Percentiles rank a stretch among this genome's conserved stretches.
phyloP scores from a whole-genome alignment of 2,797 vertebrate species.

The Sitta carolinensis region DNA sequence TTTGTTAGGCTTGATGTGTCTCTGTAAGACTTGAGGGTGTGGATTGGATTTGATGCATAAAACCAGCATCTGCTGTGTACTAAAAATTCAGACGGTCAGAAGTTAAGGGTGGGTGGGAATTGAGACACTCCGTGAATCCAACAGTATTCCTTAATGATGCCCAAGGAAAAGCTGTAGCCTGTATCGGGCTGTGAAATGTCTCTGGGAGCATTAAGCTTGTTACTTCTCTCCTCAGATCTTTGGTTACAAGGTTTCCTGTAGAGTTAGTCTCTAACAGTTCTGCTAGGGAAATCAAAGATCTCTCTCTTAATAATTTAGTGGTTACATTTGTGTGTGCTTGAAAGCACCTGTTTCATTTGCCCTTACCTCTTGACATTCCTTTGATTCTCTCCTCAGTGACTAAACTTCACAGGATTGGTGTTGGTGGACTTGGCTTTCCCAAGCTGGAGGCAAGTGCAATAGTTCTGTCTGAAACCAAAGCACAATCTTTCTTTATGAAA shows the following conservation, averaged over 20 bases:
- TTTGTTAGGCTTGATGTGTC: background rate
- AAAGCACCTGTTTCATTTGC: slow-evolving; percentile 72
- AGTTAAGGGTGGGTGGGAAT: background rate
- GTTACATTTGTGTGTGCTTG: slow-evolving; percentile 54
- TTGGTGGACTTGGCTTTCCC: slow-evolving; percentile 40
- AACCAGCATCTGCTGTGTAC: background rate
- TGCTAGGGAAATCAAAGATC: background rate
- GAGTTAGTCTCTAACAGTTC: slow-evolving; percentile 3
- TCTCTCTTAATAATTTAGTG: background rate
- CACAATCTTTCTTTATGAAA: slow-evolving; percentile 64
- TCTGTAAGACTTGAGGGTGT: slow-evolving; percentile 12
- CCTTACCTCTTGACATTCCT: slow-evolving; percentile 65
- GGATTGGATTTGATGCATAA: background rate
- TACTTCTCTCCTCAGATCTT: slow-evolving; percentile 16
- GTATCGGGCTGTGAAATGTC: background rate
- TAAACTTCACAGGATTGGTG: slow-evolving; percentile 24
- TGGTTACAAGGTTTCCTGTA: slow-evolving; percentile 11
- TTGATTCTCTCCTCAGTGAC: slow-evolving; percentile 42
- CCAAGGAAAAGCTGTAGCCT: background rate
- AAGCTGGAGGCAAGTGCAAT: slow-evolving; percentile 65
- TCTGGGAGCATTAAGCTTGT: background rate
- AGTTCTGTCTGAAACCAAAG: slow-evolving; percentile 60
- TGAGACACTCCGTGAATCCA: background rate
- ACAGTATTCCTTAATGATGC: background rate
- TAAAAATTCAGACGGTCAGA: background rate